Evolutionary conservation across 2,797 vertebrate species (phyloP), one percentile per base, ranked within the genome.

Genomic region (Enteromius fasciolatus): DNA sequence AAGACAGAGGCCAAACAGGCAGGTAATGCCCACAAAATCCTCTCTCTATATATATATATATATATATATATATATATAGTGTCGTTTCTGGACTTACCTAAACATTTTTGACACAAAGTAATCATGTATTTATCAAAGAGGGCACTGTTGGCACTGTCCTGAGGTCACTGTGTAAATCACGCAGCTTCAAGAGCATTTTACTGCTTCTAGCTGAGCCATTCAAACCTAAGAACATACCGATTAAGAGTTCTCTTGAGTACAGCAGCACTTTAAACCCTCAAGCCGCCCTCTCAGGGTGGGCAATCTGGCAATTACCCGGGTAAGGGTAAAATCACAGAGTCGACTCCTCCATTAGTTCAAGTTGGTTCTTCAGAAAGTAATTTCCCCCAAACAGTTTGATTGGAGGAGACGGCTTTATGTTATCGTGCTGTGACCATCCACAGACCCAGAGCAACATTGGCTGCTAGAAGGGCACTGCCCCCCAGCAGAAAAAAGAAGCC

Each of bases 371-470:
- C 15, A 6, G 20, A 31, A 39, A 80, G 28, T 5, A 41, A 33
- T 57, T 54, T 54, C 81, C 83, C 28, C 74, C 74, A 50, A 36
- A 33, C 46, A 28, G 20, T 20, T 10, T 5, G 46, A 81, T 14
- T 41, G 78, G 87, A 85, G 85, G 81, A 85, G 66, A 33, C 0
- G 0, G 11, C 46, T 39, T 31, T 82, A 25, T 15, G 91, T 92
- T 98, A 99, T 89, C 98, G 96, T 0, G 97, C 97, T 6, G 98
- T 99, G 85, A 99, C 97, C 97, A 99, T 96, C 98, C 98, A 99
- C 84, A 99, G 95, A 83, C 98, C 97, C 87, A 99, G 93, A 1
- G 96, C 97, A 87, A 99, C 97, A 8, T 99, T 99, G 88, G 97
- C 96, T 5, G 97, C 98, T 87, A 99, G 84, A 83, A 97, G 95